Evolutionary conservation across 2,797 vertebrate species (phyloP).

Genomic region (Schizothorax lantsangensis): DNA sequence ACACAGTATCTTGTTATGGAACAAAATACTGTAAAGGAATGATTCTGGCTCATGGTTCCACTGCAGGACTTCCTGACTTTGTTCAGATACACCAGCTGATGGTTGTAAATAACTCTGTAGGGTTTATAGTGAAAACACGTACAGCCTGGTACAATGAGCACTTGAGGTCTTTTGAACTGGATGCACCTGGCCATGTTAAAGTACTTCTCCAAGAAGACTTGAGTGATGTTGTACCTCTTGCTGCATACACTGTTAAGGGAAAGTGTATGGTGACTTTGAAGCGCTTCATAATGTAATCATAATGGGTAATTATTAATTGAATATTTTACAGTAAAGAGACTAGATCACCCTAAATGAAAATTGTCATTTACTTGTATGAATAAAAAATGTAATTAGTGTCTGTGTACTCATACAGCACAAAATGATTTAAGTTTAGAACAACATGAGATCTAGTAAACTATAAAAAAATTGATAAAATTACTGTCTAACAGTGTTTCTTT

Average conservation of each 20-base stretch:
- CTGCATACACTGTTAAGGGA: neutral
- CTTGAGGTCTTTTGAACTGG: conserved; percentile 6
- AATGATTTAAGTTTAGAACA: no score
- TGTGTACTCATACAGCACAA: no score
- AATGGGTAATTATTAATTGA: neutral
- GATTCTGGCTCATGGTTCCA: conserved; percentile 23
- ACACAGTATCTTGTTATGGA: conserved; percentile 19
- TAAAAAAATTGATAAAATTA: no score
- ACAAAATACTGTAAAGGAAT: conserved; percentile 26
- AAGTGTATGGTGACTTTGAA: neutral
- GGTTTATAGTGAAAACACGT: neutral
- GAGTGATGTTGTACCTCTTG: conserved; percentile 1
- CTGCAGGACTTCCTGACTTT: conserved; percentile 20
- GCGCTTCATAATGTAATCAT: neutral
- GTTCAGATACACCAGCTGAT: neutral
- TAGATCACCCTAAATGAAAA: no score
- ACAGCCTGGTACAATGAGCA: conserved; percentile 6
- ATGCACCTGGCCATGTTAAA: neutral
- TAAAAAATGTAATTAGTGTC: no score
- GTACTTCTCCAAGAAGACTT: neutral
- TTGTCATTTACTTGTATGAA: no score
- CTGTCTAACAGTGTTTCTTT: no score
- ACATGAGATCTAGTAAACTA: no score
- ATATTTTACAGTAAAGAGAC: no score
- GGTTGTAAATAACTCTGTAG: neutral